Base-by-base conservation (phyloP, 2,888 invertebrate species). In the Eupithecia tripunctaria region DNA sequence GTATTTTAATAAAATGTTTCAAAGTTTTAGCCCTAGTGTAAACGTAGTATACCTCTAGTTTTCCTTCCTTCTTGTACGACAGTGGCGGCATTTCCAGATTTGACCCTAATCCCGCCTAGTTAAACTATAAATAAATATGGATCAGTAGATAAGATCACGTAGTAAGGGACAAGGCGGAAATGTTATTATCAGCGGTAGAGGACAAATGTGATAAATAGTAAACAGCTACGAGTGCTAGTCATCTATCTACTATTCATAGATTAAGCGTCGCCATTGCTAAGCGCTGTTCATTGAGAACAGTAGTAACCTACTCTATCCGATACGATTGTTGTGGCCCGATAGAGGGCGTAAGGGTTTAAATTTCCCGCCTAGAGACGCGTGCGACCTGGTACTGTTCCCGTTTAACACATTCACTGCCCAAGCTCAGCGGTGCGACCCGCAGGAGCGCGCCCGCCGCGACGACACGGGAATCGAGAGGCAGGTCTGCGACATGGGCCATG, bases 121-220 rank as follows among this genome's bases (percentile, higher is more conserved):
- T 56, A 56, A 21, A 25, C 12, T 25, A 14, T 56, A 25, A 25
- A 56, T 56, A 25, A 25, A 56, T 56, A 25, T 56, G 25, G 12
- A 56, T 56, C 12, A 56, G 12, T 36, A 65, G 59, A 72, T 67
- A 36, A 65, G 63, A 72, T 67, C 32, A 68, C 51, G 32, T 65
- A 21, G 75, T 65, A 72, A 77, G 75, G 76, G 70, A 71, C 56
- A 25, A 76, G 68, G 74, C 78, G 78, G 78, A 78, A 76, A 72
- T 67, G 68, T 73, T 71, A 32, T 66, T 76, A 78, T 78, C 76
- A 64, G 69, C 32, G 15, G 66, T 51, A 73, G 75, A 79, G 77
- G 79, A 74, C 77, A 69, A 72, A 60, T 65, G 21, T 71, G 73
- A 78, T 79, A 75, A 56, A 68, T 72, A 72, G 73, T 70, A 71